Evolutionary conservation across 2,888 invertebrate genomes (phyloP), one percentile per base, ranked within the genome.

Genomic region (Himalopsyche japonica): DNA sequence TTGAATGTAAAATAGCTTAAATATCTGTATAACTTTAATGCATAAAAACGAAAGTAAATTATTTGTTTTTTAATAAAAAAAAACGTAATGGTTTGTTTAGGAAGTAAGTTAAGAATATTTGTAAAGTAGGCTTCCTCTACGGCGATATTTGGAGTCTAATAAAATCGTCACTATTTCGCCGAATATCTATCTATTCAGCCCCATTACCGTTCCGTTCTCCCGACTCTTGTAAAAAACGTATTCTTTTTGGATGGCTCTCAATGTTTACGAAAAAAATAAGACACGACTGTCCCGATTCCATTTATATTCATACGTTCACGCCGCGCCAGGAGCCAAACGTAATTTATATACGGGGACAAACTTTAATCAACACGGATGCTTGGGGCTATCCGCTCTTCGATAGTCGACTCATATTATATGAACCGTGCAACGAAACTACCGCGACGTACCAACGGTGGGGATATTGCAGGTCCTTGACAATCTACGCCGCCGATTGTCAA

Each of bases 291-390:
- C 27, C 70, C 70, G 27, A 27, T 30, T 27, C 70, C 24, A 70
- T 70, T 70, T 70, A 70, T 70, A 70, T 70, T 70, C 70, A 70
- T 70, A 70, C 70, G 27, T 30, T 30, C 70, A 27, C 70, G 30
- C 70, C 30, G 70, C 27, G 12, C 70, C 70, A 27, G 70, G 82
- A 76, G 78, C 37, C 47, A 80, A 81, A 83, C 57, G 81, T 86
- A 86, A 86, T 86, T 82, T 84, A 86, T 86, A 82, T 78, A 76
- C 80, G 80, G 79, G 78, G 76, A 77, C 82, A 79, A 86, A 86
- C 84, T 86, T 86, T 86, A 86, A 86, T 86, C 86, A 86, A 79
- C 30, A 49, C 47, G 48, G 80, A 79, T 79, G 84, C 84, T 82
- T 76, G 30, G 57, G 84, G 79, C 80, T 24, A 70, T 70, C 70